Conservation (phyloP, 1,140 invertebrate species). For the Onthophagus taurus region DNA sequence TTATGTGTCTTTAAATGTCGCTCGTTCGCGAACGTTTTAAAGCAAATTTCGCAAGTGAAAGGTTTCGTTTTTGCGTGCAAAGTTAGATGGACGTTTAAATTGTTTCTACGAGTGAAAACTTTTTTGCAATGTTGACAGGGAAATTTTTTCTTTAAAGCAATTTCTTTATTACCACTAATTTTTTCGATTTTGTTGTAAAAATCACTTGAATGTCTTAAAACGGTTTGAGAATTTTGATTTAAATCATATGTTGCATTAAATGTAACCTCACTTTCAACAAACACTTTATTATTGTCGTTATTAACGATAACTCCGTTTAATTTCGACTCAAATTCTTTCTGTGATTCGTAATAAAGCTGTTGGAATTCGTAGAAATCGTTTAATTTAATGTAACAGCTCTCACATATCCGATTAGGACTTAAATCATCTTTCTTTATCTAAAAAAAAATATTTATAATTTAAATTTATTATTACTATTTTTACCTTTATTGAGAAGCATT, state of each 20-base stretch:
- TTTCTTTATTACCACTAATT: conserved; percentile 6
- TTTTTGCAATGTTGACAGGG: conserved; percentile 17
- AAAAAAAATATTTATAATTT: background rate
- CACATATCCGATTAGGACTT: conserved; percentile 18
- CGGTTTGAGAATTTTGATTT: conserved; percentile 5
- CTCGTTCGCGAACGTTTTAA: conserved; percentile 17
- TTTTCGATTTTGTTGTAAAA: conserved; percentile 7
- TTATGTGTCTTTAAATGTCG: conserved; percentile 18
- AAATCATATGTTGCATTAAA: conserved; percentile 1
- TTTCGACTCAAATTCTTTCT: conserved; percentile 17
- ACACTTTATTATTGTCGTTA: conserved; percentile 7
- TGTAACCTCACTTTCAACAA: conserved; percentile 1
- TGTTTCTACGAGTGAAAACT: conserved; percentile 16
- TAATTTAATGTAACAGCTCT: conserved; percentile 16
- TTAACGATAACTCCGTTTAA: conserved; percentile 11
- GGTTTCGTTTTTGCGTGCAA: conserved; percentile 20
- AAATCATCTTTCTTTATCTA: conserved; percentile 14
- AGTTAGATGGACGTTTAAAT: conserved; percentile 20
- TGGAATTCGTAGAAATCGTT: conserved; percentile 17
- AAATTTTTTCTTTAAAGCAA: conserved; percentile 10
- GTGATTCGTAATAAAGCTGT: conserved; percentile 12
- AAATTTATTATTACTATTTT: conserved; percentile 1
- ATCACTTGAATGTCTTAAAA: conserved; percentile 13
- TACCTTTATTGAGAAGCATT: conserved; percentile 15
- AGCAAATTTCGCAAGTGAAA: conserved; percentile 19